Evolutionary conservation across 1,140 invertebrate genomes (phyloP), one percentile per base, ranked within the genome.

Genomic region (Nixonia krombeini): DNA sequence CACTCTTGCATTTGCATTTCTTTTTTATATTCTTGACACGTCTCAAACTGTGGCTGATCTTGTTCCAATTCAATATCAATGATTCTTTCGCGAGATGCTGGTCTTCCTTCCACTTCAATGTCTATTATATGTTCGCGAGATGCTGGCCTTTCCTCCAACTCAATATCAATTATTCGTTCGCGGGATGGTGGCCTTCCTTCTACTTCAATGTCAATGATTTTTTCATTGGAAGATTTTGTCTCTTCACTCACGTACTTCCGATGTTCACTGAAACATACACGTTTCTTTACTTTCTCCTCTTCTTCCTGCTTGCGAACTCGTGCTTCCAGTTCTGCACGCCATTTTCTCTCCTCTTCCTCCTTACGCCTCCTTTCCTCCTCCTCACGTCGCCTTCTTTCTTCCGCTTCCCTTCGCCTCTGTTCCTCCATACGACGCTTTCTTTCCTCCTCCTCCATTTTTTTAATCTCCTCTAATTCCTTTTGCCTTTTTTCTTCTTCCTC

Each of bases 401-500:
- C 61, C 15, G 71, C 75, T 13, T 64, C 46, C 2, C 59, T 62
- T 31, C 29, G 66, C 35, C 41, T 65, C 12, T 56, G 51, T 37
- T 81, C 78, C 46, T 80, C 76, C 18, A 75, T 66, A 26, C 74
- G 70, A 7, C 69, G 57, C 26, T 57, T 68, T 10, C 71, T 65
- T 12, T 79, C 76, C 3, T 72, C 70, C 10, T 69, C 72, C 13
- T 81, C 62, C 12, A 70, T 42, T n/a, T 68, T 72, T 6, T 62
- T 58, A 26, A 70, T 77, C 7, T 82, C 77, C 13, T 74, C 46
- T 7, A 80, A 68, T n/a, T 75, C 76, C 10, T 69, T 73, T 16
- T 75, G 68, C 2, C 63, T 56, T 2, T 53, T 68, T 17, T 75
- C 70, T 29, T 77, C 74, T 17, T 79, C 74, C 21, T 84, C 80